Evolutionary conservation across 2,888 invertebrate genomes (phyloP).

Genomic region (Chironomus riparius): DNA sequence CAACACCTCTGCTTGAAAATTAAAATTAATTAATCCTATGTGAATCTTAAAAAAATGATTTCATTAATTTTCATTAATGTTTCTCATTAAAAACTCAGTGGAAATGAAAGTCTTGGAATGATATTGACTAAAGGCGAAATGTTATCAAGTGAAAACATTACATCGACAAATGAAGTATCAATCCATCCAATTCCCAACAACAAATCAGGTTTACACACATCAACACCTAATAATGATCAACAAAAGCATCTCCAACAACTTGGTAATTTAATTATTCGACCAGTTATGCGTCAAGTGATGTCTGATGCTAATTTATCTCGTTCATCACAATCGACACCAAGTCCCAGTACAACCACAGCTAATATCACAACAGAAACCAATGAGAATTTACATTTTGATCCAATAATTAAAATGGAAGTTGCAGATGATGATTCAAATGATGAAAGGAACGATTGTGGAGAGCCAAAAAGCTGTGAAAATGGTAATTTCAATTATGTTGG

Average conservation of each 20-base stretch:
- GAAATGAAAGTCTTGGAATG: constrained; percentile 21
- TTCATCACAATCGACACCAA: constrained; percentile 17
- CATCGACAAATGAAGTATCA: constrained; percentile 22
- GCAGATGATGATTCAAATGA: constrained; percentile 14
- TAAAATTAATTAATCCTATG: neutral
- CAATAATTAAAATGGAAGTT: constrained; percentile 26
- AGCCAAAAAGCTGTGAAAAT: constrained; percentile 10
- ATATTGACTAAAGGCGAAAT: neutral
- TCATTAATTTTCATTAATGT: neutral
- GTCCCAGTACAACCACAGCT: constrained; percentile 13
- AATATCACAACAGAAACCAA: neutral
- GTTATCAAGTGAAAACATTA: constrained; percentile 20
- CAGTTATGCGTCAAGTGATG: constrained; percentile 2
- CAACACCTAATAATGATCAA: constrained; percentile 8
- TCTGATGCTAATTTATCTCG: neutral
- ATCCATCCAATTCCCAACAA: neutral
- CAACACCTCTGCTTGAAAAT: neutral
- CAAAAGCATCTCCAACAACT: neutral
- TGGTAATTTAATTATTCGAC: constrained; percentile 9
- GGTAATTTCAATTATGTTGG: constrained; percentile 27
- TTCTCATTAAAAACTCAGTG: constrained; percentile 5
- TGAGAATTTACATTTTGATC: constrained; percentile 7
- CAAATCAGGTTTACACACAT: neutral
- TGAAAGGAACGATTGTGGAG: neutral
- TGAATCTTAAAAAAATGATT: neutral